Evolutionary conservation across 2,113 vertebrate species (phyloP).

Genomic region (Oryzias curvinotus): DNA sequence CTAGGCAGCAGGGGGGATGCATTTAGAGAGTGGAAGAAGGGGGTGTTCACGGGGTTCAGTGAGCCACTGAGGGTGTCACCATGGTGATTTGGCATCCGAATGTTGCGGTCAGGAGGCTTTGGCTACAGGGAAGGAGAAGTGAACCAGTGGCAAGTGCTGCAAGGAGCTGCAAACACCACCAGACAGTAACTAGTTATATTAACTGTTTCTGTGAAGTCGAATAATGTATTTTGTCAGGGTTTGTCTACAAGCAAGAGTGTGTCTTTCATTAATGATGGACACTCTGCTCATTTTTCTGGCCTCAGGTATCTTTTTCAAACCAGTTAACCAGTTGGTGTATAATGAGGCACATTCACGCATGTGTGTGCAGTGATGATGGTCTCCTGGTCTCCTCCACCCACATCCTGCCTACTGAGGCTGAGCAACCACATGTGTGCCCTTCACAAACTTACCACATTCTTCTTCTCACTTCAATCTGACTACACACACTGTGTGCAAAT

Average conservation of each 20-base stretch:
- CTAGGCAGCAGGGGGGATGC: constrained; percentile 63
- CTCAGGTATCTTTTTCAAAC: too few species aligned
- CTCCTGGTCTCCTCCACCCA: constrained; percentile 42
- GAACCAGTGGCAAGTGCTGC: constrained; percentile 48
- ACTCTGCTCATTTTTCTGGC: neutral
- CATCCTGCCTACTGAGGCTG: constrained; percentile 62
- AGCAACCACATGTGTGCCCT: constrained; percentile 53
- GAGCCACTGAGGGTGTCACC: constrained; percentile 75
- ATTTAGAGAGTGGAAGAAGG: constrained; percentile 20
- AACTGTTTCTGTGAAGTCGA: neutral
- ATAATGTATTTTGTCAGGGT: too few species aligned
- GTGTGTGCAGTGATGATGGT: constrained; percentile 15
- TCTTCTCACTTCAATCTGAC: constrained; percentile 36
- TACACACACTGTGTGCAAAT: constrained; percentile 13
- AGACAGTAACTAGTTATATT: constrained; percentile 21
- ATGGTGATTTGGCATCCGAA: constrained; percentile 80
- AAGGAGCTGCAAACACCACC: constrained; percentile 48
- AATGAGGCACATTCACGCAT: neutral
- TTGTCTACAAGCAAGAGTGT: too few species aligned
- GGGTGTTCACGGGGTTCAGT: constrained; percentile 68
- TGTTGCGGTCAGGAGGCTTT: constrained; percentile 74
- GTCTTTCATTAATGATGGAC: neutral
- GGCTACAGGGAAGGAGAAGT: constrained; percentile 68
- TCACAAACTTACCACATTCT: constrained; percentile 52
- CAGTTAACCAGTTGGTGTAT: neutral